Evolutionary conservation across 2,113 vertebrate genomes (phyloP).

Genomic region (Thalassarche chlororhynchos): DNA sequence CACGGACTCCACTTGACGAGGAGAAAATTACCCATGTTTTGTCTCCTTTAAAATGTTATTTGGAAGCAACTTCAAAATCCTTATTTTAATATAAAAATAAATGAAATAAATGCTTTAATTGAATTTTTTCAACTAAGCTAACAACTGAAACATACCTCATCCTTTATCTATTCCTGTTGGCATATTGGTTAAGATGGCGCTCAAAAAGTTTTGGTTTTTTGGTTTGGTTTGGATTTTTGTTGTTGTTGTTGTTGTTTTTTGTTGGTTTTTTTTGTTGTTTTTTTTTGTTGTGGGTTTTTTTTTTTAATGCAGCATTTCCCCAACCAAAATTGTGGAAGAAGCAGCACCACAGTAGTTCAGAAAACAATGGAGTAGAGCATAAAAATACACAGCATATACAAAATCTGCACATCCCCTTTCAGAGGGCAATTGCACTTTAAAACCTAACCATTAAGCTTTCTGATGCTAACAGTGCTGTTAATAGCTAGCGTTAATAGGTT

Average conservation of each 20-base stretch:
- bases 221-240: neutral
- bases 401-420: neutral
- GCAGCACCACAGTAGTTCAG: neutral
- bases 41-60: neutral
- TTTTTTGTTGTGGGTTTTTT: neutral
- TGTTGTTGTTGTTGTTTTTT: neutral
- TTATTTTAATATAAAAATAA: neutral
- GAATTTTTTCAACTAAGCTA: neutral
- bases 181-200: neutral
- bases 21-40: neutral
- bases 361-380: neutral
- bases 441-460: neutral
- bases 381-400: neutral
- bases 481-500: neutral
- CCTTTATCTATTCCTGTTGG: neutral
- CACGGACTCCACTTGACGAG: neutral
- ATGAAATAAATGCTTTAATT: neutral
- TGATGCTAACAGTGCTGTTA: neutral
- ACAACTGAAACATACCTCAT: neutral
- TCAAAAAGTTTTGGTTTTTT: neutral
- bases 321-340: neutral
- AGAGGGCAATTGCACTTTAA: neutral
- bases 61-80: neutral
- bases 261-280: neutral
- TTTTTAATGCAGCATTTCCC: neutral